Evolutionary conservation across 2,888 invertebrate species (phyloP), one percentile per base, ranked within the genome.

Genomic region (Sepioteuthis lessoniana): DNA sequence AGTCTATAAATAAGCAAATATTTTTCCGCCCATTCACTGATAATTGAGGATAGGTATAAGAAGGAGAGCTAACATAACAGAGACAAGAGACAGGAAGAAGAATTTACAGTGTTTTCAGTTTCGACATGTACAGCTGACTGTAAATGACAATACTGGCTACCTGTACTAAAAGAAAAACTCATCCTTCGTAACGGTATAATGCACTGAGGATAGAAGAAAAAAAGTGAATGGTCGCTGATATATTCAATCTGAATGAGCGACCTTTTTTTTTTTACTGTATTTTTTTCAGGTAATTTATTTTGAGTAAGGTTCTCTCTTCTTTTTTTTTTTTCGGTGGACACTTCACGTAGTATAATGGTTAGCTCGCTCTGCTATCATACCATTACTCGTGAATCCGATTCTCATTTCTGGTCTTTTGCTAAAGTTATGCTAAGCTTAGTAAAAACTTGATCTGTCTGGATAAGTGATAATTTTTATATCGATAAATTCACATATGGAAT

Each of bases 1-100:
- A 10, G 47, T 38, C 19, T 42, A 28, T 42, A 47, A 92, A 46
- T n/a, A 42, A 31, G 91, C 19, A 46, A 25, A 47, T 92, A 76
- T 76, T n/a, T 76, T 76, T 76, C 76, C 76, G 76, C 76, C 76
- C 76, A 35, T 76, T 76, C 35, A n/a, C n/a, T 76, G n/a, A n/a
- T 76, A 76, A 76, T 16, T 76, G 76, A 13, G 76, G 76, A 76
- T 76, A n/a, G n/a, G 76, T 19, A 16, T 4, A 35, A 7, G 55
- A 55, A 55, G 25, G 21, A 55, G 25, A 55, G 25, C 5, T 5
- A 55, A 28, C 25, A 60, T 25, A 16, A 76, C 76, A 35, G 55
- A 42, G 42, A 55, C 55, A 25, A 55, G 50, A 55, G 25, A 28
- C 42, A 28, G 3, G 46, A 21, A 31, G 91, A n/a, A 42, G 47